Evolutionary conservation across 2,797 vertebrate species (phyloP).

Genomic region (Varecia variegata): DNA sequence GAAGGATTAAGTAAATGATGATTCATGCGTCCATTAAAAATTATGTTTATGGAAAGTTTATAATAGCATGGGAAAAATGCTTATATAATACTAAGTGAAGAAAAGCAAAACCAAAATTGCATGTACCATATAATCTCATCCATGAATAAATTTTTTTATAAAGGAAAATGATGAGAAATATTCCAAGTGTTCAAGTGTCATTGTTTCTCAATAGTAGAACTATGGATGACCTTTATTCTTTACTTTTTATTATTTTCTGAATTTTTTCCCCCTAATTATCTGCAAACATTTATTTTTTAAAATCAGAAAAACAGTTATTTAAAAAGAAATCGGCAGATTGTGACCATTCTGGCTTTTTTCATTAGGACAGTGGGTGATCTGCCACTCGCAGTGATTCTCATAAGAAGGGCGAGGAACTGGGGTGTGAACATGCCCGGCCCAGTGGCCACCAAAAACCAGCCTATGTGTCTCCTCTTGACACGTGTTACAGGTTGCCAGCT

Average conservation of each 20-base stretch:
- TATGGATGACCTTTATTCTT: background rate
- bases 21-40: background rate
- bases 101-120: background rate
- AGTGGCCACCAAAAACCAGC: conserved; percentile 3
- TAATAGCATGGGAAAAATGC: background rate
- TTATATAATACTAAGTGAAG: background rate
- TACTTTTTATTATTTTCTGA: background rate
- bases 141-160: background rate
- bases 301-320: background rate
- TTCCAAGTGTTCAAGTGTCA: background rate
- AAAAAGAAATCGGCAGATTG: background rate
- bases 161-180: background rate
- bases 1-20: background rate
- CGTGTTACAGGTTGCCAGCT: background rate
- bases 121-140: background rate
- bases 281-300: background rate
- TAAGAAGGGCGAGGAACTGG: background rate
- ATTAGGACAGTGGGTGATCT: background rate
- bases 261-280: conserved; percentile 22
- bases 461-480: conserved; percentile 25
- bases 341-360: background rate
- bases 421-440: background rate
- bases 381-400: background rate
- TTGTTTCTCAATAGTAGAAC: background rate
- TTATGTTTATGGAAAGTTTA: background rate